Evolutionary conservation across 2,888 invertebrate genomes (phyloP), one percentile per base, ranked within the genome.

Genomic region (Apamea monoglypha): DNA sequence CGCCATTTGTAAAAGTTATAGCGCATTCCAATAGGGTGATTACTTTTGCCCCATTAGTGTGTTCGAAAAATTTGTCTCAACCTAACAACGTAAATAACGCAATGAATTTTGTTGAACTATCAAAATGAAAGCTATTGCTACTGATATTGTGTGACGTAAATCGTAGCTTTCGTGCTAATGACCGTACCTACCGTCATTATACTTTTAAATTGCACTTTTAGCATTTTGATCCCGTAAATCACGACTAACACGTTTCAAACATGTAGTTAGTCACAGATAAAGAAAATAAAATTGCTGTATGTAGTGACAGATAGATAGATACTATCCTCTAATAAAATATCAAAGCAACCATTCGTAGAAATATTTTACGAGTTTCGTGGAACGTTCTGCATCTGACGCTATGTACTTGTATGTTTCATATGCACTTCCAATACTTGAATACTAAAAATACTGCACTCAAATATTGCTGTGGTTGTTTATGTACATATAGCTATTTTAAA

Each of bases 161-260:
- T 25, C 25, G 14, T 36, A 75, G 29, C 21, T 61, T 12, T 50
- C 50, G 25, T 76, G 63, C 16, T 53, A 75, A 75, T 63, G 32
- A 29, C 25, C n/a, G 1, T 32, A 53, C 50, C 21, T 14, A 36
- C 40, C 53, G 56, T 29, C 53, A 76, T 76, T 76, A 25, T 25
- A 76, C 76, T 76, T 76, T 75, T 36, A 75, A 63, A 76, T 76
- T 29, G 29, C 40, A 40, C 63, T 40, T 75, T 76, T 76, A 63
- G 40, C 76, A 76, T 76, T 75, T 36, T 36, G 10, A n/a, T 29
- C 14, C 16, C 16, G 16, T 47, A 47, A 74, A 40, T 75, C 36
- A 40, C 16, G 29, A 0, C 12, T n/a, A 61, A 61, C 36, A 29
- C 3, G 76, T 75, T 63, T 63, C n/a, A 63, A 75, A 32, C 63